Evolutionary conservation across 2,797 vertebrate genomes (phyloP).

Genomic region (Microctenopoma steveboyesi): DNA sequence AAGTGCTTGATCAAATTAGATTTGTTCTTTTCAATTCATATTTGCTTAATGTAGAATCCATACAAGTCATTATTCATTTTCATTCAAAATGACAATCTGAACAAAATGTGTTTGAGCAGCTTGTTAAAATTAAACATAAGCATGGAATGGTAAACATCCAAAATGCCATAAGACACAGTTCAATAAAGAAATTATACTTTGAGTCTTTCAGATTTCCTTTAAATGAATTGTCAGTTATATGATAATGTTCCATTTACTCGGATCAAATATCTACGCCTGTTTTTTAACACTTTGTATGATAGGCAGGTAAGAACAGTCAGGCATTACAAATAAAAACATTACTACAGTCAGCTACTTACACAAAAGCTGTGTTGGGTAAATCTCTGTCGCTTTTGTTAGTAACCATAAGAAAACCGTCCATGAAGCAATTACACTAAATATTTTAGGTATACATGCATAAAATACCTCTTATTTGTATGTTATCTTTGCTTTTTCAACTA

Average conservation of each 20-base stretch:
- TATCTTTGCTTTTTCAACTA: slow-evolving; percentile 53
- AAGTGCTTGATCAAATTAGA: not conserved
- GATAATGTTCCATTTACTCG: slow-evolving; percentile 4
- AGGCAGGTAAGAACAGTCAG: slow-evolving; percentile 42
- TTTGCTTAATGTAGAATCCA: slow-evolving; percentile 5
- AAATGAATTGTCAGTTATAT: slow-evolving; percentile 3
- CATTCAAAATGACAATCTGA: slow-evolving; percentile 17
- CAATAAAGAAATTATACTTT: slow-evolving; percentile 8
- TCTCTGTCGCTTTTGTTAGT: slow-evolving; percentile 60
- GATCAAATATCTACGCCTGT: slow-evolving; percentile 1
- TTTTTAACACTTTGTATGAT: slow-evolving; percentile 6
- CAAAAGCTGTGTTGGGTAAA: slow-evolving; percentile 61
- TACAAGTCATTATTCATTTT: not conserved
- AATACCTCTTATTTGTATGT: slow-evolving; percentile 27
- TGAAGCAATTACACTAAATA: slow-evolving; percentile 50
- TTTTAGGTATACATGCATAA: slow-evolving; percentile 26
- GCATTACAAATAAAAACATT: slow-evolving; percentile 23
- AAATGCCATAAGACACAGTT: not conserved
- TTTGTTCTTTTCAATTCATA: slow-evolving; percentile 5
- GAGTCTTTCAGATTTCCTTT: not conserved
- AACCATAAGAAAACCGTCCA: slow-evolving; percentile 62
- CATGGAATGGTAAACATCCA: not conserved
- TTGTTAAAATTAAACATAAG: slow-evolving; percentile 26
- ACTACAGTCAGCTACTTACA: slow-evolving; percentile 62
- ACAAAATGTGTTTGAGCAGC: slow-evolving; percentile 8